A percentile compares a stretch with the other conserved stretches of the same genome.
These are phyloP conservation scores for Bubo blakistoni DNA, from an alignment of 2,113 vertebrate genomes.

Conservation along the genomic window DNA sequence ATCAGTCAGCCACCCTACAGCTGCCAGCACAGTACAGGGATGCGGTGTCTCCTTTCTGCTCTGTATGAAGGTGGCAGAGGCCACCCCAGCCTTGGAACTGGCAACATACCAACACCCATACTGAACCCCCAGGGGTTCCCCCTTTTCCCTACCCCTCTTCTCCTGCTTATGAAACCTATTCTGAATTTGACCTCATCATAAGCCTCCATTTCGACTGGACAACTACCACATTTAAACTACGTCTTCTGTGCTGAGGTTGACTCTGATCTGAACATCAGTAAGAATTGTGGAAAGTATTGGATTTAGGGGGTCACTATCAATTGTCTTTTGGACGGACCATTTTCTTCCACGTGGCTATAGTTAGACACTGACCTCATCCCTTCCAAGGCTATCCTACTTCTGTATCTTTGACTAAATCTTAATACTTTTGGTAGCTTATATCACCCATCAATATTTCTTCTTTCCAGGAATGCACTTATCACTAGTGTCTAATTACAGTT, in stretches of 20 bases:
- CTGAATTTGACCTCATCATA: background rate
- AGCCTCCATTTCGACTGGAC: fast-evolving
- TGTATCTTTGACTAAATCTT: background rate
- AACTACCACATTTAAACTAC: background rate
- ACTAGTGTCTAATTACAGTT: background rate
- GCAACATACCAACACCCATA: fast-evolving
- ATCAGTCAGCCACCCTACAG: background rate
- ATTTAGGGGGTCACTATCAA: background rate
- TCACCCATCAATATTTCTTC: background rate
- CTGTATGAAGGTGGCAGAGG: background rate
- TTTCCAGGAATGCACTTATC: background rate
- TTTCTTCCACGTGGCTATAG: background rate
- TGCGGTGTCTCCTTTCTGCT: fast-evolving
- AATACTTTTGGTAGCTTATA: background rate
- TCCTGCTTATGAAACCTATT: background rate
- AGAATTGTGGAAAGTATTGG: background rate
- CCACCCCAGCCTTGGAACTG: background rate
- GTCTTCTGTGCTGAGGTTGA: background rate
- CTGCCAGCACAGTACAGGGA: background rate
- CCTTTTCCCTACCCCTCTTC: background rate
- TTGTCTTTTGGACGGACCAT: background rate
- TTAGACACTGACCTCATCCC: background rate
- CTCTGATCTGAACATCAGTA: background rate
- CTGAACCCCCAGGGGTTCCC: fast-evolving
- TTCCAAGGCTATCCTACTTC: background rate